These are phyloP conservation scores for Dicranocentrus wangi DNA, from an alignment of 2,888 invertebrate genomes.

Conservation along the genomic window DNA sequence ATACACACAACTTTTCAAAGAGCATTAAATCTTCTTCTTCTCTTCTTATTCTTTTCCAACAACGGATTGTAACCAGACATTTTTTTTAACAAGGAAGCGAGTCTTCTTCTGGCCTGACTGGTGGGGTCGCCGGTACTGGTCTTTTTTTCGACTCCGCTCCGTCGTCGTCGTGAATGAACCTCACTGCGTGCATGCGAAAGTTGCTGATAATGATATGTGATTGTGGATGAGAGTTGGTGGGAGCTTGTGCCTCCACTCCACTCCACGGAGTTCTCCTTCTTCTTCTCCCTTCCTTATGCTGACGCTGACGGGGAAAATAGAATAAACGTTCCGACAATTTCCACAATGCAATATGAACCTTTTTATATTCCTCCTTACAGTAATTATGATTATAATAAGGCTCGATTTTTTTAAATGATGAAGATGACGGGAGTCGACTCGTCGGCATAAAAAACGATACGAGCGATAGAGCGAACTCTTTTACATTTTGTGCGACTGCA, in stretches of 20 bases:
- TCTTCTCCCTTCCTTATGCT: not conserved
- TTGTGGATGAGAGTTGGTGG: conserved; percentile 28
- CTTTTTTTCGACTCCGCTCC: not conserved
- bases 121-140: conserved; percentile 38
- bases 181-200: conserved; percentile 29
- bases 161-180: conserved; percentile 17
- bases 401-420: conserved; percentile 29
- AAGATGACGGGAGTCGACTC: conserved; percentile 21
- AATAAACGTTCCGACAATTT: conserved; percentile 58
- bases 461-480: too few species aligned
- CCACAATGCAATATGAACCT: conserved; percentile 18
- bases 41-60: too few species aligned
- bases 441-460: too few species aligned
- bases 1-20: conserved; percentile 48
- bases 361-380: conserved; percentile 32
- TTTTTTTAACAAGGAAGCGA: conserved; percentile 28
- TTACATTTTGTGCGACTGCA: conserved; percentile 28
- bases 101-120: too few species aligned
- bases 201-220: conserved; percentile 52
- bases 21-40: conserved; percentile 45
- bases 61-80: too few species aligned
- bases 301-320: conserved; percentile 30
- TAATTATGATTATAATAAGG: conserved; percentile 53
- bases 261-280: not conserved
- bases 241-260: conserved; percentile 12